phyloP scores from a whole-genome alignment of 1,140 invertebrate species.

The Gryon sp. region DNA sequence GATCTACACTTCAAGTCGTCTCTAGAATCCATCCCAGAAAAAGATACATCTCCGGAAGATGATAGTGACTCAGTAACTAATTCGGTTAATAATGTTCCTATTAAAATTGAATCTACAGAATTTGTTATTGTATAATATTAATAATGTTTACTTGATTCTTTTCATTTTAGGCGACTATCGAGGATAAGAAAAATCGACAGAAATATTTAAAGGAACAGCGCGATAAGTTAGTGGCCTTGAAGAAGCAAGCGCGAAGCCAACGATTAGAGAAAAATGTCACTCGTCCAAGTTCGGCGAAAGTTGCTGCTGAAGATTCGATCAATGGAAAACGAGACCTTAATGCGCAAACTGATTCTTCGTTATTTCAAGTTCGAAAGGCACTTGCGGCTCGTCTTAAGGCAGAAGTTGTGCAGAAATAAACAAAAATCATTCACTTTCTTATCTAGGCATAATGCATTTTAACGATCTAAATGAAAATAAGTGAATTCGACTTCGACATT shows the following conservation, averaged over 20 bases:
- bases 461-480: neutral
- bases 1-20: slow-evolving; percentile 44
- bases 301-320: slow-evolving; percentile 74
- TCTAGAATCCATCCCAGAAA: slow-evolving; percentile 46
- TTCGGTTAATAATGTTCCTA: neutral
- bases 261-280: slow-evolving; percentile 82
- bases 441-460: too few species aligned
- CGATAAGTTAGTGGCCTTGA: slow-evolving; percentile 93
- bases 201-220: slow-evolving; percentile 92
- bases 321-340: slow-evolving; percentile 70
- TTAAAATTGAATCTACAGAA: too few species aligned
- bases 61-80: too few species aligned
- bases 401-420: slow-evolving; percentile 84
- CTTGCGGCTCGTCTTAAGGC: slow-evolving; percentile 90
- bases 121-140: too few species aligned
- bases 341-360: slow-evolving; percentile 79
- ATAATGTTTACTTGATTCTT: neutral
- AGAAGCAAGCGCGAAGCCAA: slow-evolving; percentile 90
- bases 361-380: slow-evolving; percentile 88
- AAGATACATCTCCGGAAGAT: slow-evolving; percentile 30
- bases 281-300: slow-evolving; percentile 75
- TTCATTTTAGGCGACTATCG: slow-evolving; percentile 74
- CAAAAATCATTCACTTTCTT: neutral
- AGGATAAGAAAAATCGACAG: slow-evolving; percentile 89
- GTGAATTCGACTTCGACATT: too few species aligned